Percentiles rank a stretch among this genome's conserved stretches.
These are phyloP conservation scores for Nycticebus coucang DNA, from an alignment of 2,113 vertebrate genomes.

Conservation along the genomic window DNA sequence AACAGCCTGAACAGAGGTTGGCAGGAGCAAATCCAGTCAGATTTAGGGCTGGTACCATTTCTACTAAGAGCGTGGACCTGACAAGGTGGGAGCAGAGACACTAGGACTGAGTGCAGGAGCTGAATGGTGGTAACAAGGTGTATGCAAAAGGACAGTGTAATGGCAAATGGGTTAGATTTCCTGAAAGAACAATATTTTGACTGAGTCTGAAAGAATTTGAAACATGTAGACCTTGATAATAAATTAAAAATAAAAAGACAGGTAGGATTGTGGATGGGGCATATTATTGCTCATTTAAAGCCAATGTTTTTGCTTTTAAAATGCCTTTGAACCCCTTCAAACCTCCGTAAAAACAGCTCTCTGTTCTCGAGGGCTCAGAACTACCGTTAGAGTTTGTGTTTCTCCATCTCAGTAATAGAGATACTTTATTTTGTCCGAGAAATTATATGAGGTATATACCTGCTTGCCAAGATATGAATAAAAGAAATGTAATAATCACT, in stretches of 20 bases:
- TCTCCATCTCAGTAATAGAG: neutral
- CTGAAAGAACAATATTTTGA: neutral
- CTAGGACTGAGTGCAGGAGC: neutral
- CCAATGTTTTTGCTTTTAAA: neutral
- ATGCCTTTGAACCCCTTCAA: neutral
- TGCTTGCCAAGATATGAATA: neutral
- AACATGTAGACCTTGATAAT: neutral
- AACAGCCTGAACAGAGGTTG: neutral
- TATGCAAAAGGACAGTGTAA: neutral
- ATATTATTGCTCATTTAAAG: neutral
- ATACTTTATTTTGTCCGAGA: neutral
- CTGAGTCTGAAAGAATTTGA: neutral
- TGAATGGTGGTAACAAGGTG: neutral
- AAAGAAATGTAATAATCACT: neutral
- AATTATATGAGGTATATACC: neutral
- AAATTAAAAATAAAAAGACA: slow-evolving; percentile 17
- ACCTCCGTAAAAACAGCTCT: neutral
- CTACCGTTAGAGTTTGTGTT: neutral
- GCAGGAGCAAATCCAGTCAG: neutral
- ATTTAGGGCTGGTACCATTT: neutral
- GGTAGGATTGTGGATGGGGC: neutral
- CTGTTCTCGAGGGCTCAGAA: neutral
- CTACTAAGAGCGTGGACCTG: neutral
- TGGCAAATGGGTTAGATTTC: neutral
- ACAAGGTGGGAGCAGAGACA: neutral